Base-by-base conservation (phyloP, 2,888 invertebrate species). In the Caenorhabditis sp. region DNA sequence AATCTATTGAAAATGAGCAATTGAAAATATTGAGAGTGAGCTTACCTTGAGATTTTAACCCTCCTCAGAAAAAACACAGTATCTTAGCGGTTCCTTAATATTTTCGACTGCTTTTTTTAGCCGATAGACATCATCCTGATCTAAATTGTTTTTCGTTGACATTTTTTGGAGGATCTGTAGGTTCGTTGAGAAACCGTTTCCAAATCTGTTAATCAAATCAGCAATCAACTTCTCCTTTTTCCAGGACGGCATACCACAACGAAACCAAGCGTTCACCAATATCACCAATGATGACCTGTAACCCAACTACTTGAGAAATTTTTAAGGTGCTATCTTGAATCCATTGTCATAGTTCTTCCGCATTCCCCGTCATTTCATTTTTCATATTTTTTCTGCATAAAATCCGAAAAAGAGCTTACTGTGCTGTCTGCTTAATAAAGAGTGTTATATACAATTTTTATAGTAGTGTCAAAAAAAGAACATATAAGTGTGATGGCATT, bases 231-330 rank as follows among this genome's bases (percentile, higher is more conserved):
- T n/a, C n/a, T n/a, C n/a, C n/a, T 47, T 54, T 68, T 77, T 75
- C 66, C 80, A 89, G 89, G 87, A 90, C 54, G 85, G 82, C 70
- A 87, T 90, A 83, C 90, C 90, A 12, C 87, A 85, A 35, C 80
- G 88, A 41, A 85, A 90, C 54, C 88, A 89, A 31, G 84, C 86
- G 19, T 98, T 97, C 92, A 96, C 96, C 93, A 96, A 96, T 66
- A 97, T 98, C 88, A 96, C 97, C 4, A 97, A 98, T 92, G 97
- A 97, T 90, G 97, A 97, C 90, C 92, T 94, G 85, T 73, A 51
- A 26, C 8, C 14, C 8, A 44, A 38, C 22, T 14, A 26, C 22
- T 14, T 26, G 7, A 26, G 5, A 26, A 35, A 2, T 54, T 26
- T 19, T n/a, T 8, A 28, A 56, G 41, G 54, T 69, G 38, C 69